A percentile compares a stretch with the other conserved stretches of the same genome.
Conservation (phyloP, 2,797 vertebrate genomes). For the Atherinosoma microstoma region DNA sequence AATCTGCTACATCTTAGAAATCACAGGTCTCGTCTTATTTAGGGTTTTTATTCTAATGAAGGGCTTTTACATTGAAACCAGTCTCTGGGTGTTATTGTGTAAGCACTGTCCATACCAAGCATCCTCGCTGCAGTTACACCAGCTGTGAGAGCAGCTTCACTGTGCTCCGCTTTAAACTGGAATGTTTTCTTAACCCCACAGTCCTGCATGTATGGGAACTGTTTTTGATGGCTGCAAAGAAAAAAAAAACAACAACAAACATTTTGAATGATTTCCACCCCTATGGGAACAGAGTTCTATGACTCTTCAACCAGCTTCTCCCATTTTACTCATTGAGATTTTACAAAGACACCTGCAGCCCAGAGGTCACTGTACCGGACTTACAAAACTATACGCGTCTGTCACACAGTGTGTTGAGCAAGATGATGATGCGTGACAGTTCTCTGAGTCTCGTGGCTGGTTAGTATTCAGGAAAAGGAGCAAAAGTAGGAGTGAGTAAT, state of each 20-base stretch:
- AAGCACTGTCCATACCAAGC: neutral
- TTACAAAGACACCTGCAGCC: no score
- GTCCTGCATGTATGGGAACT: constrained; percentile 30
- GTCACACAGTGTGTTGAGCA: neutral
- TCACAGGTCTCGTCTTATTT: no score
- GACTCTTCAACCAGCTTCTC: no score
- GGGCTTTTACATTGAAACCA: neutral
- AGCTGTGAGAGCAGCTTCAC: constrained; percentile 5
- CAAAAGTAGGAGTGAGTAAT: constrained; percentile 5
- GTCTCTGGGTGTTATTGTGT: neutral
- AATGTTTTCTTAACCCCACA: constrained; percentile 20
- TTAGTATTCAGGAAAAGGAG: neutral
- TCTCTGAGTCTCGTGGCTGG: neutral
- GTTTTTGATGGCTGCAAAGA: constrained; percentile 17
- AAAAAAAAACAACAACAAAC: neutral
- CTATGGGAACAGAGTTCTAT: no score
- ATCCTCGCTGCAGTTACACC: no score
- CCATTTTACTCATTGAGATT: no score
- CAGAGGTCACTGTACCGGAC: neutral
- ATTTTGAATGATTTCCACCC: neutral
- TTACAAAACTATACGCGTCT: neutral
- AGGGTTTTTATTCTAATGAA: no score
- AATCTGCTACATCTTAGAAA: no score
- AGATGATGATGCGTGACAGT: neutral
- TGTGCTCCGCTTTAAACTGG: constrained; percentile 18